Conservation (phyloP, 2,797 vertebrate species). For the Kryptopterus vitreolus region DNA sequence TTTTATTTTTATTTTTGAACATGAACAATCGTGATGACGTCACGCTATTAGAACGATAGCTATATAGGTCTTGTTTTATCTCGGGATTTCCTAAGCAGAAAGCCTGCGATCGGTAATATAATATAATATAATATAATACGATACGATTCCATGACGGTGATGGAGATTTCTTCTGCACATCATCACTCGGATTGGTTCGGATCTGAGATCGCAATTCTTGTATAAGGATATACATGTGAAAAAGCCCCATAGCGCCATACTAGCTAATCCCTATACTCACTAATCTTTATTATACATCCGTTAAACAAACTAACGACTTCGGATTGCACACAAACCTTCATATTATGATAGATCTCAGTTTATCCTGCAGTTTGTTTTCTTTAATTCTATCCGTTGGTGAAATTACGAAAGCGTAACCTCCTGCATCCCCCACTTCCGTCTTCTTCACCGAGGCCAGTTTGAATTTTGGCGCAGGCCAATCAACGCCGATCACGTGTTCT, state of each 20-base stretch:
- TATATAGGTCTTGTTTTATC: not conserved
- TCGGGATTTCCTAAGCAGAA: not conserved
- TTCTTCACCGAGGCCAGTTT: conserved; percentile 68
- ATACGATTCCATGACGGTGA: too few relatives aligned
- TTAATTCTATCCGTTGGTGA: not conserved
- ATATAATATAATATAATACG: too few relatives aligned
- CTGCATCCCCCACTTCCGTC: not conserved
- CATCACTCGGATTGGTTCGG: too few relatives aligned
- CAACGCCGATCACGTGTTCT: conserved; percentile 70
- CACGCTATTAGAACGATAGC: conserved; percentile 38
- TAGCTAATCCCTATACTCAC: not conserved
- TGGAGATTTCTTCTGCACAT: too few relatives aligned
- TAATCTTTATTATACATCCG: not conserved
- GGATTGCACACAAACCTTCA: conserved; percentile 72
- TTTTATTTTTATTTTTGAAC: too few relatives aligned
- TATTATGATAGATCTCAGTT: conserved; percentile 59
- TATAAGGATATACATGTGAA: not conserved
- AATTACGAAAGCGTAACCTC: not conserved
- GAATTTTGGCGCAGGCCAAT: conserved; percentile 86
- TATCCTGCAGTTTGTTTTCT: conserved; percentile 24
- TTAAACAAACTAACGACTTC: conserved; percentile 4
- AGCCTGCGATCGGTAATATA: too few relatives aligned
- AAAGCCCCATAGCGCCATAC: not conserved
- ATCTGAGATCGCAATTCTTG: not conserved
- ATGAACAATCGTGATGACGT: conserved; percentile 39